phyloP scores from a whole-genome alignment of 1,140 invertebrate species.

The Scaptomyza graminum region DNA sequence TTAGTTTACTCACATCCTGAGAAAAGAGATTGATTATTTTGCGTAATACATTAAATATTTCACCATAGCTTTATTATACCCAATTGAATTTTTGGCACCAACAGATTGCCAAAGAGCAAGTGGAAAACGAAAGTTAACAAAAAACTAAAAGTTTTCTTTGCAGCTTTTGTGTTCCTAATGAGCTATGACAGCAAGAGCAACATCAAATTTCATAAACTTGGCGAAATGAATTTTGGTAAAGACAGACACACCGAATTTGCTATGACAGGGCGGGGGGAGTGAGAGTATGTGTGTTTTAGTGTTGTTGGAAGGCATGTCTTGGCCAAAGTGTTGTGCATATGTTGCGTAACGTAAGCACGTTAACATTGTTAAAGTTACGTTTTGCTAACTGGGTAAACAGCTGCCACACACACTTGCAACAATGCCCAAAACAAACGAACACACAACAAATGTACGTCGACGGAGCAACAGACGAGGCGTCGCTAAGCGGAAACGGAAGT shows the following conservation, averaged over 20 bases:
- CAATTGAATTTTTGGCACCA: background rate
- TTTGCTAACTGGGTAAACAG: slow-evolving; percentile 32
- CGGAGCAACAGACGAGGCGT: slow-evolving; percentile 41
- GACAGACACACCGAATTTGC: slow-evolving; percentile 26
- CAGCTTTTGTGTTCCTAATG: slow-evolving; percentile 78
- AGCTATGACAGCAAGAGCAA: slow-evolving; percentile 58
- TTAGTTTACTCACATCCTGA: too few species aligned
- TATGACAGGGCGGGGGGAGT: slow-evolving; percentile 10
- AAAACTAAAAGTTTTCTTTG: slow-evolving; percentile 54
- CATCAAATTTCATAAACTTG: slow-evolving; percentile 74
- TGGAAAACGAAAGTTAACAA: slow-evolving; percentile 15
- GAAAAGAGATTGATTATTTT: too few species aligned
- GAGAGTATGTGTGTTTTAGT: background rate
- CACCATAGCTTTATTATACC: background rate
- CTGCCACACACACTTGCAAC: slow-evolving; percentile 41
- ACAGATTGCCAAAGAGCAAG: slow-evolving; percentile 4
- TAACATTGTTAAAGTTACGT: slow-evolving; percentile 40
- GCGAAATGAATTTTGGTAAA: slow-evolving; percentile 69
- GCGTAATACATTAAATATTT: too few species aligned
- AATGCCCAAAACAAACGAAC: slow-evolving; percentile 61
- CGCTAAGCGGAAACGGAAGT: slow-evolving; percentile 77
- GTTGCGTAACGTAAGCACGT: slow-evolving; percentile 60
- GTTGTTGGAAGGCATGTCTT: slow-evolving; percentile 18
- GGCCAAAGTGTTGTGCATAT: slow-evolving; percentile 63
- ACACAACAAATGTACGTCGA: slow-evolving; percentile 29